Conservation (phyloP, 1,140 invertebrate genomes). For the Danaus melanippus region DNA sequence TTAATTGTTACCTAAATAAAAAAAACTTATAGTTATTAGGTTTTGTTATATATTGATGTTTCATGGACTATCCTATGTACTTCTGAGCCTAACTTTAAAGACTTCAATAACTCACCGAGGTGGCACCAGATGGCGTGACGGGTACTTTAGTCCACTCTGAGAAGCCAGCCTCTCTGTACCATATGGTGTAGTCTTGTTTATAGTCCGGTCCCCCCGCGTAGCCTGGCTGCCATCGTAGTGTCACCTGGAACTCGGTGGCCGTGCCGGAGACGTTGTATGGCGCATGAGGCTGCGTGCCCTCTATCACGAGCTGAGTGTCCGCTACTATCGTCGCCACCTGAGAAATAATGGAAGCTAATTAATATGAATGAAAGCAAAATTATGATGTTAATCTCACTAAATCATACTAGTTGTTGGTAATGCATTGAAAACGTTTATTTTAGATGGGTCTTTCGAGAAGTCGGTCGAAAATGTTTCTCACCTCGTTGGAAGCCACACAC, state of each 20-base stretch:
- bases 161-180: conserved; percentile 88
- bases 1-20: conserved; percentile 87
- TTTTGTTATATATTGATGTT: no score
- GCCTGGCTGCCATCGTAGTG: conserved; percentile 92
- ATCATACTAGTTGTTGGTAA: no score
- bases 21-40: not conserved
- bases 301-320: conserved; percentile 91
- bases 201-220: conserved; percentile 95
- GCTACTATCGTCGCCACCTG: conserved; percentile 91
- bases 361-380: no score
- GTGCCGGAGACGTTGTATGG: conserved; percentile 93
- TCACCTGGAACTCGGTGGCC: conserved; percentile 91
- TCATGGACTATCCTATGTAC: no score
- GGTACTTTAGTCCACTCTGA: conserved; percentile 93
- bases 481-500: conserved; percentile 93
- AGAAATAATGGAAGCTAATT: not conserved
- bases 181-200: conserved; percentile 94
- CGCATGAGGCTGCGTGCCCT: conserved; percentile 96
- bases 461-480: conserved; percentile 12
- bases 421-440: no score
- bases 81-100: not conserved
- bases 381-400: no score
- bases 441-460: no score
- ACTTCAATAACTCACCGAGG: conserved; percentile 66
- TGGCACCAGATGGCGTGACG: conserved; percentile 92